Evolutionary conservation across 2,888 invertebrate species (phyloP).

Genomic region (Drosophila mimica): DNA sequence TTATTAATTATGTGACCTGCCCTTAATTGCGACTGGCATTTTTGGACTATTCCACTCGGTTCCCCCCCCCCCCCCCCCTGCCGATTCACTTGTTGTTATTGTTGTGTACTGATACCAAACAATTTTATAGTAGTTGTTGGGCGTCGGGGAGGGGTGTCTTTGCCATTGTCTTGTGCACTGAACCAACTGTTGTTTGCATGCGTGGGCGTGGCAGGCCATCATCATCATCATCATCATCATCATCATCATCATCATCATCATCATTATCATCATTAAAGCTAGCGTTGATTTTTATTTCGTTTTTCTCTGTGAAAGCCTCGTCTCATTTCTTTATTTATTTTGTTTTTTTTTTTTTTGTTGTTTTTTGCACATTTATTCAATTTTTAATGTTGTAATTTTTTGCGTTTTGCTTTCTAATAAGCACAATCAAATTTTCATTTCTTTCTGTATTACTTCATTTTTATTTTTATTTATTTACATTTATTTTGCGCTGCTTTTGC

Average conservation of each 20-base stretch:
- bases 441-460: constrained; percentile 19
- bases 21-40: constrained; percentile 21
- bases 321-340: constrained; percentile 6
- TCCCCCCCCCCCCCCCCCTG: neutral
- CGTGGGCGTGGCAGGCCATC: constrained; percentile 15
- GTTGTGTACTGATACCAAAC: constrained; percentile 3
- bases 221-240: too few relatives aligned
- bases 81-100: neutral
- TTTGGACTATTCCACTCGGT: neutral
- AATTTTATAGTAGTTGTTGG: neutral
- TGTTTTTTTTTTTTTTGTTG: neutral
- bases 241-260: neutral
- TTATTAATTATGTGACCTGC: constrained; percentile 51
- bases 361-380: constrained; percentile 41
- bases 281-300: constrained; percentile 4
- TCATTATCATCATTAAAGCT: constrained; percentile 10
- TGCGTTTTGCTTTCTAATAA: constrained; percentile 44
- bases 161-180: constrained; percentile 33
- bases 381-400: constrained; percentile 47
- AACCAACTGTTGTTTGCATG: constrained; percentile 14
- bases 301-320: constrained; percentile 38
- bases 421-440: constrained; percentile 31
- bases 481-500: neutral
- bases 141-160: neutral
- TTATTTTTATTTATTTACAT: constrained; percentile 20